Evolutionary conservation across 2,113 vertebrate genomes (phyloP), one percentile per base, ranked within the genome.

Genomic region (Chaetops frenatus): DNA sequence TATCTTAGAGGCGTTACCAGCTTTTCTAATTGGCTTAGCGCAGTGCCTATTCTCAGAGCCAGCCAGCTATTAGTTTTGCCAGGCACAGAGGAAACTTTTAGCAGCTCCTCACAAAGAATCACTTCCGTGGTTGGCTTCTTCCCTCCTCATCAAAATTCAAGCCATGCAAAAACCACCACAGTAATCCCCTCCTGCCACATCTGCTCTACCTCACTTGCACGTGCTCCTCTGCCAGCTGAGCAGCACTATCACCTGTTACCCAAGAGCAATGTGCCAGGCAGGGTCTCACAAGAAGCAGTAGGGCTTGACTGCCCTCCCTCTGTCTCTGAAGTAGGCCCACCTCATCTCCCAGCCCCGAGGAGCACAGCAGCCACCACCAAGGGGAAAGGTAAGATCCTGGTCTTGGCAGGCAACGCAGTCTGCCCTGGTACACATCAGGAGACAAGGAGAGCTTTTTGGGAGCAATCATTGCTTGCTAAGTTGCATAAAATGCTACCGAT

Each of bases 271-370:
- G 24, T 56, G 21, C 40, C 16, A 50, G 54, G 24, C 25, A 87
- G 56, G 54, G 19, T 57, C 28, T 61, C 35, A 5, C 0, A 1
- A n/a, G 40, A 65, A 40, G 36, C 69, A 53, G 2, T 0, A 79
- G 31, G 23, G 15, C 6, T 20, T 48, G 42, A 25, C 20, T 0
- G 0, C 38, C 76, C 23, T 76, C 29, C 12, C 12, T 81, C 36
- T 10, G 0, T 7, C 18, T 71, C 45, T 15, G 10, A 19, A 12
- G 20, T 28, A 57, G 27, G 17, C 13, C 11, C 33, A 60, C 4
- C 33, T 73, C 58, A 85, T 61, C 36, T 42, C 29, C 38, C 57
- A 35, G 25, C 24, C 53, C 23, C 1, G 0, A 65, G 22, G 8
- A 16, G 22, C 62, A 62, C 19, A 62, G 53, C n/a, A 79, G 61